These are phyloP conservation scores for Zaprionus obscuricornis DNA, from an alignment of 2,888 invertebrate species.

Conservation along the genomic window DNA sequence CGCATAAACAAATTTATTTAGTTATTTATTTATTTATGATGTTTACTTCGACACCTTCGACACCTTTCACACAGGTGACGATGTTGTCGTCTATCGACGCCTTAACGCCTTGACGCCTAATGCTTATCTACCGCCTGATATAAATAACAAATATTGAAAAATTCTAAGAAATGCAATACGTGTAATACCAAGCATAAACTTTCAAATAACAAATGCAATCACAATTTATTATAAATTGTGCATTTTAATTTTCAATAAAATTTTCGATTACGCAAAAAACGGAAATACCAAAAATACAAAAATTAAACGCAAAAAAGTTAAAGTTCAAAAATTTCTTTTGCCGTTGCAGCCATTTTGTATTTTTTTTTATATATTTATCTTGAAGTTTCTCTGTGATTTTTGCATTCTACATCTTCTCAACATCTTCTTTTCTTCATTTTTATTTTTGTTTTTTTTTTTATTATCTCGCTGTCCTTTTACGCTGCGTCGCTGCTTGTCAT, in stretches of 20 bases:
- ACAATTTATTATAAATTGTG: constrained; percentile 35
- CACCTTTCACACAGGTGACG: constrained; percentile 41
- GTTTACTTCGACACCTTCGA: constrained; percentile 50
- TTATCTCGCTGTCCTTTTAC: too few relatives aligned
- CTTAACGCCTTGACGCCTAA: constrained; percentile 37
- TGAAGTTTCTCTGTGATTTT: constrained; percentile 48
- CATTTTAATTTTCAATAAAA: constrained; percentile 19
- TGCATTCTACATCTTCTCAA: constrained; percentile 47
- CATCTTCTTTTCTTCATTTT: constrained; percentile 3
- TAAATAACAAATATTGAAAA: constrained; percentile 68
- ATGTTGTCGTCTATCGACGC: constrained; percentile 1
- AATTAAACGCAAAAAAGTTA: constrained; percentile 37
- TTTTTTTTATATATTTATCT: too few relatives aligned
- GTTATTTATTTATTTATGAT: constrained; percentile 56
- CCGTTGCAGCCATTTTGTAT: constrained; percentile 56
- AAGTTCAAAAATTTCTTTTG: neutral
- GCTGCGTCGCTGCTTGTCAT: constrained; percentile 7
- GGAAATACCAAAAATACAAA: constrained; percentile 10
- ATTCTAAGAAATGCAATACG: constrained; percentile 61
- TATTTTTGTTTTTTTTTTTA: constrained; percentile 1
- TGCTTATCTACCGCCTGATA: constrained; percentile 58
- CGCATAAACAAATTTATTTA: constrained; percentile 65
- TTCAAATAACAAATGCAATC: constrained; percentile 18
- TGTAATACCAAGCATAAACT: too few relatives aligned
- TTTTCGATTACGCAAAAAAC: too few relatives aligned